Evolutionary conservation across 2,797 vertebrate species (phyloP), one percentile per base, ranked within the genome.

Genomic region (Pangasius macronema): DNA sequence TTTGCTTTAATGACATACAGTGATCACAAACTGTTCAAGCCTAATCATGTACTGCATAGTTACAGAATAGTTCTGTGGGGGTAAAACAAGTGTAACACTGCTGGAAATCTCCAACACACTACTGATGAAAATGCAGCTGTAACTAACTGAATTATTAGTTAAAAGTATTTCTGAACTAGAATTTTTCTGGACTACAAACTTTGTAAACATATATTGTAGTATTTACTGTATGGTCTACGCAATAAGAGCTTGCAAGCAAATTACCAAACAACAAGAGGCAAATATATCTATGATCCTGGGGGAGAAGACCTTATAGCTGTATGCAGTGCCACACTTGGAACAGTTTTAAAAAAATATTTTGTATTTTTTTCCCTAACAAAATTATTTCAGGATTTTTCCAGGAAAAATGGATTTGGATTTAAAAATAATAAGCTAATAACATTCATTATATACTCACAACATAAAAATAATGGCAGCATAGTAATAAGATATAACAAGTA

Each of bases 351-450:
- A 88, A 88, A 86, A 88, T 86, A 83, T 85, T 49, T 42, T 13
- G 51, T 81, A 79, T 68, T 46, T 59, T 59, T 72, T 61, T n/a
- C 11, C 7, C 65, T 39, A 39, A 80, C 36, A 70, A 67, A 76
- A 65, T 22, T 22, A 53, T 46, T 83, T 76, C 51, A 46, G 36
- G 51, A 67, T 57, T 55, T 53, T 30, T 67, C 49, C 61, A 59
- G n/a, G 72, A 59, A 86, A 70, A 46, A 46, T 46, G 46, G 46
- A 77, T 59, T 82, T 68, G 20, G 27, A 73, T 55, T 65, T 67
- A 46, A 76, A 76, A 92, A 93, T 87, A 89, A 88, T 90, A 94
- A 93, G 91, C 86, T 91, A 93, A 90, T 91, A 91, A 84, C 91
- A 93, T 92, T 86, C 72, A 88, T 88, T 84, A 86, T 90, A 81